Evolutionary conservation across 2,797 vertebrate species (phyloP).

Genomic region (Acrossocheilus fasciatus): DNA sequence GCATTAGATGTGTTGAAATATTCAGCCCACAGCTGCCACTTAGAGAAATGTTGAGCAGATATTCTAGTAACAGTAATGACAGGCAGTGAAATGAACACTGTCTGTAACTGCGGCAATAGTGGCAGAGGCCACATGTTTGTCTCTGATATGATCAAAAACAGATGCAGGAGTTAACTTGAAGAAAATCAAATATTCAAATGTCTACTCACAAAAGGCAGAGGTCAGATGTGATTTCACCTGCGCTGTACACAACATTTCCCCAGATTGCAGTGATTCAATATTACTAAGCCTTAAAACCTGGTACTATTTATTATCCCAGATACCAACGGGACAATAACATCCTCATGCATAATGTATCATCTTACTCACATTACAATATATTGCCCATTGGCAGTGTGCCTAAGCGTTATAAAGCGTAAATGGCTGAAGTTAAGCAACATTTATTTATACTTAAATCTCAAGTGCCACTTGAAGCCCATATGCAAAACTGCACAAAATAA

Average conservation of each 20-base stretch:
- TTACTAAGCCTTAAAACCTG: constrained; percentile 54
- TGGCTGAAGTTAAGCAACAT: constrained; percentile 30
- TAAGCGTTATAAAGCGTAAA: constrained; percentile 51
- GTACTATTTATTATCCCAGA: constrained; percentile 61
- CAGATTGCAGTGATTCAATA: constrained; percentile 58
- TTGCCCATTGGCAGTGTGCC: constrained; percentile 38
- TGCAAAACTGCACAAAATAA: not conserved
- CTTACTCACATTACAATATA: constrained; percentile 52
- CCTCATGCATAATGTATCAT: constrained; percentile 65
- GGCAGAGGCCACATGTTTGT: constrained; percentile 9
- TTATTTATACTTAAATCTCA: constrained; percentile 20
- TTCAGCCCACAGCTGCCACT: constrained; percentile 41
- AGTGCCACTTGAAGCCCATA: constrained; percentile 17
- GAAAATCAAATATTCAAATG: constrained; percentile 50
- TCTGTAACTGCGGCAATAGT: not conserved
- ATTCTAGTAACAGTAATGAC: constrained; percentile 12
- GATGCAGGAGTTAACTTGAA: constrained; percentile 11
- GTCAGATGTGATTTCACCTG: constrained; percentile 22
- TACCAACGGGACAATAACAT: constrained; percentile 58
- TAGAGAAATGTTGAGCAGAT: constrained; percentile 27
- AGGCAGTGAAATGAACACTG: constrained; percentile 2
- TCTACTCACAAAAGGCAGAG: constrained; percentile 33
- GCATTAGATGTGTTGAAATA: constrained; percentile 54
- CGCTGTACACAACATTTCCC: constrained; percentile 42
- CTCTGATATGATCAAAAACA: constrained; percentile 28